These are phyloP conservation scores for Ladona fulva DNA, from an alignment of 1,140 invertebrate species.

Conservation along the genomic window DNA sequence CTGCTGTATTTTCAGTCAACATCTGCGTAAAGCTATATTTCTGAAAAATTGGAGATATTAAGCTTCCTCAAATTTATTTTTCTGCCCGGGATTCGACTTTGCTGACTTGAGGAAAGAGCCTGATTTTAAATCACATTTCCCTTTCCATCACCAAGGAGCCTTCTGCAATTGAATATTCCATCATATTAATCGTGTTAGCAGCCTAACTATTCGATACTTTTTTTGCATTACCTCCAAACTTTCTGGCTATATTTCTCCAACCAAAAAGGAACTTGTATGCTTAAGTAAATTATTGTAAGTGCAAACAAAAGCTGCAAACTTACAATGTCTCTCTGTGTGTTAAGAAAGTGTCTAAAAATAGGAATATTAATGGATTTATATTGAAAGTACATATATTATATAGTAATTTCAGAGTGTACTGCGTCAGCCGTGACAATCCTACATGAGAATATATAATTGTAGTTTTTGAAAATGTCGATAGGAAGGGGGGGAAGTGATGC, in stretches of 20 bases:
- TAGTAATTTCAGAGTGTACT: not conserved
- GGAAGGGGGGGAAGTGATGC: not conserved
- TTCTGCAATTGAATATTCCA: not conserved
- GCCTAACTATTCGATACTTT: not conserved
- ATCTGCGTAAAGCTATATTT: too few species aligned
- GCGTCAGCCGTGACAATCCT: slow-evolving; percentile 6
- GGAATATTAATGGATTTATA: slow-evolving; percentile 10
- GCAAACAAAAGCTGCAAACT: not conserved
- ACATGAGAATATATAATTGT: not conserved
- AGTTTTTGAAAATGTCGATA: not conserved
- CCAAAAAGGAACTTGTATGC: not conserved
- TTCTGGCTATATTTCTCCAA: not conserved
- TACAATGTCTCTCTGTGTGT: slow-evolving; percentile 5
- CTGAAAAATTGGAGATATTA: too few species aligned
- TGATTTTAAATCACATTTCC: too few species aligned
- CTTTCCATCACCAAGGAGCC: not conserved
- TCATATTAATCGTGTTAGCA: not conserved
- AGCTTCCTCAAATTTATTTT: too few species aligned
- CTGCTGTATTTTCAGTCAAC: too few species aligned
- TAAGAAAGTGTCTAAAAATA: slow-evolving; percentile 1
- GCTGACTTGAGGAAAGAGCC: too few species aligned
- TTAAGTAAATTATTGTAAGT: slow-evolving; percentile 2
- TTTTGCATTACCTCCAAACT: not conserved
- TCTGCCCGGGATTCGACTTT: too few species aligned
- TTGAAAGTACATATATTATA: not conserved